These are phyloP conservation scores for Macaria notata DNA, from an alignment of 2,888 invertebrate genomes.

Conservation along the genomic window DNA sequence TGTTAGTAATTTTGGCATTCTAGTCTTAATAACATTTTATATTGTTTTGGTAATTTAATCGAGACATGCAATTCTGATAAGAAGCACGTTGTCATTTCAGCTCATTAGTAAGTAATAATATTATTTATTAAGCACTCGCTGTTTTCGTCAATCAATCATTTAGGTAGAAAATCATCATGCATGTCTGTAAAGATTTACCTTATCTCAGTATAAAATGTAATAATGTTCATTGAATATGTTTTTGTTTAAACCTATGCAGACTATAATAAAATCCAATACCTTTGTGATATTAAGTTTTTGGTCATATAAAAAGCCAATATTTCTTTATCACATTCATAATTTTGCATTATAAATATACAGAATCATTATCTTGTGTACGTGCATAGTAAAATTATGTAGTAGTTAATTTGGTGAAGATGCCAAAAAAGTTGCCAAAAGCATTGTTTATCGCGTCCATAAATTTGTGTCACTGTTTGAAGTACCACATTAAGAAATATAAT, in stretches of 20 bases:
- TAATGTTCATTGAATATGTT: no score
- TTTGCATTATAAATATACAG: no score
- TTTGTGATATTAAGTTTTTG: no score
- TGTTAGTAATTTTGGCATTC: slow-evolving; percentile 47
- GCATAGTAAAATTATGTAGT: slow-evolving; percentile 31
- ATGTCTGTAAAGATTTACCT: no score
- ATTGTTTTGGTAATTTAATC: slow-evolving; percentile 35
- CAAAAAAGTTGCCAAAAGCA: slow-evolving; percentile 77
- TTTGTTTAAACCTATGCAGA: no score
- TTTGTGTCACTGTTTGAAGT: slow-evolving; percentile 42
- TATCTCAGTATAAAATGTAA: no score
- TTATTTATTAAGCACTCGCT: neutral
- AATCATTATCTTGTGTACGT: slow-evolving; percentile 1
- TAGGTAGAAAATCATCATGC: no score
- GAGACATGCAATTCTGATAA: slow-evolving; percentile 10
- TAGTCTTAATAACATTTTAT: slow-evolving; percentile 51
- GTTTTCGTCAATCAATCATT: no score
- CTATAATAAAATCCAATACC: no score
- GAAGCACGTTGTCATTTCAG: slow-evolving; percentile 41
- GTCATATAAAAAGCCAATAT: no score
- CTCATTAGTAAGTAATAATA: slow-evolving; percentile 45
- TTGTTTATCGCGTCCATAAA: slow-evolving; percentile 60
- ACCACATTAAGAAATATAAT: slow-evolving; percentile 43
- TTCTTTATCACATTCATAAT: no score
- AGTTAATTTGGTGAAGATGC: slow-evolving; percentile 68